Evolutionary conservation across 1,140 invertebrate genomes (phyloP), one percentile per base, ranked within the genome.

Genomic region (Ceratoteleas bidentatus): DNA sequence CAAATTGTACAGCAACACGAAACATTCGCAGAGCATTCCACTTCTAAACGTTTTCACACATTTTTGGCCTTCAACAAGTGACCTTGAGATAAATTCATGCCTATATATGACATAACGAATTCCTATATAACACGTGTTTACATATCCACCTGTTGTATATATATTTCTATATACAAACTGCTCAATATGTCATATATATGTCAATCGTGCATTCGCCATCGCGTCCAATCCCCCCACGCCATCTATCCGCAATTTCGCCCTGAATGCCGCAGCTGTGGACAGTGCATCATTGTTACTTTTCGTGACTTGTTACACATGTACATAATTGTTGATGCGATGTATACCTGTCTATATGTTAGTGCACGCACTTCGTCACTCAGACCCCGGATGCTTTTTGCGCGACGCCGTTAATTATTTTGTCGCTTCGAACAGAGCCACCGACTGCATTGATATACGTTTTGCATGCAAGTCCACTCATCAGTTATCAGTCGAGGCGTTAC

Each of bases 361-460:
- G 75, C 81, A 83, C 81, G 81, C 66, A 66, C 68, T 15, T 68
- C 50, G 72, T 69, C 61, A 65, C 34, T 33, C 8, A 56, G 40
- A n/a, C 7, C 47, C 60, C 52, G 64, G 58, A 65, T 58, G 74
- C 75, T 83, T 76, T 78, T 75, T 66, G 65, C 40, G 81, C 65
- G 68, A 38, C 81, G 56, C 11, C 68, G 62, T 66, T 76, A 84
- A 80, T 78, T 75, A 66, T 80, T 80, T 79, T 68, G 43, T 64
- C 60, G 81, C 76, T 84, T 80, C 43, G 40, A 77, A 73, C 11
- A 58, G 66, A 76, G 68, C 65, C 40, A 76, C 45, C 6, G 32
- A 75, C 64, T 83, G 81, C 81, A 83, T 83, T 56, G 43, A 65
- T 13, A 70, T 60, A 78, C 74, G 50, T 78, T 78, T 75, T 78